Conservation (phyloP, 1,140 invertebrate species). For the Leptinotarsa undecemlineata region DNA sequence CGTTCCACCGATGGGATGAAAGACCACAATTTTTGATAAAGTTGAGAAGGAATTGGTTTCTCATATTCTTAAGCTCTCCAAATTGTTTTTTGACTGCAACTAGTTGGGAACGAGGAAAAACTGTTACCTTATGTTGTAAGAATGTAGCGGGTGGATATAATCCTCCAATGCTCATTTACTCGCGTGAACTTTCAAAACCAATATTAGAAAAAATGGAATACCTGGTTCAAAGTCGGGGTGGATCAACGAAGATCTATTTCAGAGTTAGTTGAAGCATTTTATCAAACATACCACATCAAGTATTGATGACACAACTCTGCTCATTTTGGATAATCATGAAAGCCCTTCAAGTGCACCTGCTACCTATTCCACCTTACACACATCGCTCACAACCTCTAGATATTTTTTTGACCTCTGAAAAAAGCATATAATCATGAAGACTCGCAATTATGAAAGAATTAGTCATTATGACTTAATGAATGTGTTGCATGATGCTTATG, state of each 20-base stretch:
- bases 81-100: neutral
- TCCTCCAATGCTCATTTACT: constrained; percentile 10
- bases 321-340: too few species aligned
- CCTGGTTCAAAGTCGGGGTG: too few species aligned
- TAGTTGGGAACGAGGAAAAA: neutral
- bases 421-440: neutral
- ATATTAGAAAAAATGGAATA: too few species aligned
- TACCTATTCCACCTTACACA: too few species aligned
- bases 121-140: neutral
- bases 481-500: neutral
- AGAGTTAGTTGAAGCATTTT: too few species aligned
- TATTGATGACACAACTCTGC: too few species aligned
- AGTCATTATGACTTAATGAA: constrained; percentile 3
- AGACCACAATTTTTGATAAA: neutral
- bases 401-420: neutral
- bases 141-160: neutral
- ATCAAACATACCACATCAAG: too few species aligned
- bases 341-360: too few species aligned
- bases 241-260: too few species aligned
- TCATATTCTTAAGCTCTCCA: neutral
- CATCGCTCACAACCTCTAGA: too few species aligned
- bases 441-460: neutral
- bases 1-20: neutral
- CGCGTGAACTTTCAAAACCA: neutral
- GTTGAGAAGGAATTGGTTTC: neutral